phyloP scores from a whole-genome alignment of 2,888 invertebrate species.

The Falcaria lacertinaria region DNA sequence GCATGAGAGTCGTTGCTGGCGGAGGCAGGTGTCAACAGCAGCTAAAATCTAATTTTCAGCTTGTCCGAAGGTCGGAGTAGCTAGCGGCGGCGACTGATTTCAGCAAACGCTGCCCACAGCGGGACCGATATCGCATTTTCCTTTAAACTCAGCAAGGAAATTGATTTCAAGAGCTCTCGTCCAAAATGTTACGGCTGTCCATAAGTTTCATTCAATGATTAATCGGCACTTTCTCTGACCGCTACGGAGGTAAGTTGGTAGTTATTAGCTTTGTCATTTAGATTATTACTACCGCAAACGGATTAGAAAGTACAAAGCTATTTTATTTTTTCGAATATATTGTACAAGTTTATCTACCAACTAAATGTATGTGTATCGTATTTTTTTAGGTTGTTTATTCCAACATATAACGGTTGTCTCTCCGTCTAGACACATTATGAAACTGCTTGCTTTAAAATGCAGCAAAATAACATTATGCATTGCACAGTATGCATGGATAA shows the following conservation, averaged over 20 bases:
- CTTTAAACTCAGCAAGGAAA: conserved; percentile 57
- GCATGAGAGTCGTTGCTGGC: conserved; percentile 24
- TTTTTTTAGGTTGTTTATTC: not conserved
- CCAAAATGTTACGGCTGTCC: conserved; percentile 54
- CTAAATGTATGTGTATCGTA: not conserved
- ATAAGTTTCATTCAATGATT: conserved; percentile 47
- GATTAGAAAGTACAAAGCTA: too few relatives aligned
- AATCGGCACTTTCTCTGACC: conserved; percentile 37
- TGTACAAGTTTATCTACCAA: not conserved
- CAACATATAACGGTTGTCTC: not conserved
- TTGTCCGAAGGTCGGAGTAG: conserved; percentile 51
- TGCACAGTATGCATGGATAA: not conserved
- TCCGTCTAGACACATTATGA: not conserved
- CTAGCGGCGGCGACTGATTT: conserved; percentile 33
- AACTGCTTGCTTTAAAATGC: not conserved
- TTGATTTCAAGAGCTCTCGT: conserved; percentile 59
- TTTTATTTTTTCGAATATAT: too few relatives aligned
- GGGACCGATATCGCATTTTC: conserved; percentile 50
- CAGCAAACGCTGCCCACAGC: conserved; percentile 10
- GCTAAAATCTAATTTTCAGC: conserved; percentile 65
- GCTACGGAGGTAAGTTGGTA: conserved; percentile 23
- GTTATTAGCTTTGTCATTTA: conserved; percentile 24
- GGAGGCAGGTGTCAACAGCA: conserved; percentile 51
- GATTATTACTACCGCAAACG: too few relatives aligned
- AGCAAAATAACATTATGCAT: not conserved